Base-by-base conservation (phyloP, 2,797 vertebrate species). In the Staurois parvus region DNA sequence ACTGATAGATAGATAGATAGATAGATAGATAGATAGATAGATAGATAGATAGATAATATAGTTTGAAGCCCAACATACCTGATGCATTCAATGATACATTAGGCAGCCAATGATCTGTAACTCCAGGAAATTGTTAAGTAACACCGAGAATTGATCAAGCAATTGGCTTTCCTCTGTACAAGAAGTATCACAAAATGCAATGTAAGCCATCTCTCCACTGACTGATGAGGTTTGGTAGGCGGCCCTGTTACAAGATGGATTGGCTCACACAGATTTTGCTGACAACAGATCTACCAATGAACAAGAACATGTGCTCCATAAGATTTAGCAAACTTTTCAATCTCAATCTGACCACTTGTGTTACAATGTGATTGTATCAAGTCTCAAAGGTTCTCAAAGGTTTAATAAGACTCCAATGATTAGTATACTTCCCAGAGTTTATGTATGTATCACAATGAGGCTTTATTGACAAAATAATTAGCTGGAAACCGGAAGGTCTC, bases 51-150 rank as follows among this genome's bases (percentile, higher is more conserved):
- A n/a, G 9, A 37, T 37, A 37, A 37, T 37, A 10, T 37, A 37
- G 37, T 37, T 37, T 45, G 42, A 45, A 45, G 42, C 2, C 11
- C 11, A 52, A 52, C 48, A 15, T 52, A 52, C 13, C 64, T 7
- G 28, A 70, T 74, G 70, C 70, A 75, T 80, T 75, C 42, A 40
- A 68, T 80, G 84, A 29, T 56, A 85, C 79, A 85, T 85, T 79
- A 79, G 56, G 80, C 80, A 80, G 56, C 29, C 84, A 80, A 67
- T 75, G 84, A 85, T 85, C 77, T 80, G 84, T 37, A 80, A 68
- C 70, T 74, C 15, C 29, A 15, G 72, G 76, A 56, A 75, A 67
- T 85, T 69, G 80, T 68, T 74, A 77, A 85, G 77, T 68, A 37
- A 32, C 70, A 40, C 30, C 52, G 37, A 62, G 70, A 68, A 52